Evolutionary conservation across 2,797 vertebrate genomes (phyloP), one percentile per base, ranked within the genome.

Genomic region (Acipenser ruthenus): DNA sequence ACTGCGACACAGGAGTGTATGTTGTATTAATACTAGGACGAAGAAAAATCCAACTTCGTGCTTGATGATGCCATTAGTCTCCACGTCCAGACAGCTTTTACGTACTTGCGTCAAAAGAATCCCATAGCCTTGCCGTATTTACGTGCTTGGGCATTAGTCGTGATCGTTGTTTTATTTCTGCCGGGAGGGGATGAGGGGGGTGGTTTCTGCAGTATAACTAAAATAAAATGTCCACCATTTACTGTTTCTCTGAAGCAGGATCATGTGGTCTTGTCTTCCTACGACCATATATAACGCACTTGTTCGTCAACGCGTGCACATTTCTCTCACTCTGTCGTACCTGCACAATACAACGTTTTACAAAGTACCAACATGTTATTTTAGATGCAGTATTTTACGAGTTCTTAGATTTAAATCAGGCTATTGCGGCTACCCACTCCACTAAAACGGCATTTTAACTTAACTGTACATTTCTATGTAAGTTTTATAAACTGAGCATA

Each of bases 141-240:
- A 76, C 79, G 75, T 87, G 85, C 79, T 71, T 72, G 81, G 81
- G 77, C 72, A 69, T 72, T 69, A 71, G 75, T 73, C 79, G 86
- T 87, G 79, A 77, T 77, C 75, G 73, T 76, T 80, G 75, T 71
- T 76, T n/a, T 68, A 66, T 81, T 76, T 83, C 73, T 68, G 82
- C 71, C 72, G 66, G 77, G 63, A 61, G 62, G 65, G 48, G 66
- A 49, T 68, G 12, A 74, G 81, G 71, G 67, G 81, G 67, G 76
- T 69, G 64, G 66, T 63, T 81, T 85, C 89, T 83, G 88, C 86
- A 86, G 77, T 81, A 75, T 75, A 71, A 69, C 64, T 48, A 9
- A 62, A 37, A 62, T 6, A 37, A 62, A 62, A 23, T 48, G 60
- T 37, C 60, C 60, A 62, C 60, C 60, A 60, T 60, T 60, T 60